Evolutionary conservation across 2,113 vertebrate species (phyloP).

Genomic region (Percina caprodes): DNA sequence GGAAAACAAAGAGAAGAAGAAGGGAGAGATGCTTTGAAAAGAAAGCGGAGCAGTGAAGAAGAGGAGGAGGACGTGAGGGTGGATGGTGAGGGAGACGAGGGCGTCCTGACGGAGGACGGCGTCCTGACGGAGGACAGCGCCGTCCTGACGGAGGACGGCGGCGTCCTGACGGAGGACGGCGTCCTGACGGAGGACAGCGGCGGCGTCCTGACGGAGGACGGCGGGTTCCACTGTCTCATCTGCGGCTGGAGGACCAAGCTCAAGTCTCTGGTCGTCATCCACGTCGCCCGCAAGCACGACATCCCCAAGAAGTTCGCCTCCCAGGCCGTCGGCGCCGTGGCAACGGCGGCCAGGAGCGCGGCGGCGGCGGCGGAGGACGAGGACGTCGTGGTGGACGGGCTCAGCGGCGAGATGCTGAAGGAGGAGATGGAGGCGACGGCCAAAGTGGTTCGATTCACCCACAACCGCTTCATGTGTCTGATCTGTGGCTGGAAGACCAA

Average conservation of each 20-base stretch:
- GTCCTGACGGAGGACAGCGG: constrained; percentile 13
- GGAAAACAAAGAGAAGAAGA: neutral
- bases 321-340: constrained; percentile 30
- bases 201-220: too few species aligned
- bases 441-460: constrained; percentile 55
- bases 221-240: constrained; percentile 69
- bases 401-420: constrained; percentile 58
- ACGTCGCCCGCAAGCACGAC: constrained; percentile 67
- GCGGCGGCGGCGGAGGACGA: constrained; percentile 22
- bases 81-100: neutral
- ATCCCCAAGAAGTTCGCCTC: constrained; percentile 55
- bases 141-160: neutral
- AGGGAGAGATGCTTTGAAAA: too few species aligned
- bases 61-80: constrained; percentile 12
- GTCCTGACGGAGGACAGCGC: neutral
- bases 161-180: neutral
- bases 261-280: constrained; percentile 49
- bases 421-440: constrained; percentile 63
- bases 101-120: constrained; percentile 22
- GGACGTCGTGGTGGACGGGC: constrained; percentile 11
- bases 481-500: constrained; percentile 77
- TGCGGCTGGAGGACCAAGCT: constrained; percentile 68
- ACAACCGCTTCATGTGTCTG: constrained; percentile 66
- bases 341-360: too few species aligned
- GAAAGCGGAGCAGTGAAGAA: neutral